Conservation (phyloP, 2,113 vertebrate genomes). For the Tragelaphus strepsiceros region DNA sequence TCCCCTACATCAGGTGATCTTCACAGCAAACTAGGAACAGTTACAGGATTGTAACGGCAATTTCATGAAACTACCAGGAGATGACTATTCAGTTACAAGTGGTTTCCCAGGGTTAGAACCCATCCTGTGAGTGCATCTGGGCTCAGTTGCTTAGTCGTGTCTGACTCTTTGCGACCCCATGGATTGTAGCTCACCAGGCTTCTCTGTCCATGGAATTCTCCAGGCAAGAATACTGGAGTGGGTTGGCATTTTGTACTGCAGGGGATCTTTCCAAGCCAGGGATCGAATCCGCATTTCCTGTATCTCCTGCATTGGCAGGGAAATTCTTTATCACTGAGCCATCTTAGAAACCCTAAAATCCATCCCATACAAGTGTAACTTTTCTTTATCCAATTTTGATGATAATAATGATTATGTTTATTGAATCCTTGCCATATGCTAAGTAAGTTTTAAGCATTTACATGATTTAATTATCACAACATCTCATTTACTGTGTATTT, state of each 20-base stretch:
- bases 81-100: background rate
- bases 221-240: background rate
- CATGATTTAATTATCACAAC: background rate
- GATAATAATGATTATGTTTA: background rate
- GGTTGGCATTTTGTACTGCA: background rate
- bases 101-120: background rate
- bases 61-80: background rate
- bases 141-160: background rate
- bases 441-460: background rate
- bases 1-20: background rate
- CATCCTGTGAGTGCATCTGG: background rate
- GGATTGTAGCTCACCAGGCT: background rate
- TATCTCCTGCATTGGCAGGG: background rate
- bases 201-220: background rate
- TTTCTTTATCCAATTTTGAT: background rate
- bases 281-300: background rate
- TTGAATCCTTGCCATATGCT: background rate
- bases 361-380: background rate
- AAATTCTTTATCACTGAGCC: background rate
- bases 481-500: background rate
- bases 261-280: background rate
- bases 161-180: accelerated
- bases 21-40: background rate
- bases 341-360: background rate
- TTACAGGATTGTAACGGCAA: background rate